These are phyloP conservation scores for Rhea americana DNA, from an alignment of 2,113 vertebrate genomes.

Conservation along the genomic window DNA sequence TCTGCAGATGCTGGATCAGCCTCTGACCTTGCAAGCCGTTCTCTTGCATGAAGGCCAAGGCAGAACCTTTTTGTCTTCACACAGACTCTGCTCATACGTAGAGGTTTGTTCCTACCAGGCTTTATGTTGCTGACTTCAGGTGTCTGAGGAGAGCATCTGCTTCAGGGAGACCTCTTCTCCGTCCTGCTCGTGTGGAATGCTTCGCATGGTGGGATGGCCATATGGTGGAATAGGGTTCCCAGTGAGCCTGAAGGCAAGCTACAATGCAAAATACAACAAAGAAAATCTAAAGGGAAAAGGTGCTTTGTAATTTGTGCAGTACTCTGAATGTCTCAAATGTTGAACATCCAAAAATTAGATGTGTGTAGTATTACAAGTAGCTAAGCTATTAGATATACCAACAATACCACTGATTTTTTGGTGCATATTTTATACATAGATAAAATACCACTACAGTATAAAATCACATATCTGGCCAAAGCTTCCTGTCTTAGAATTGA, in stretches of 20 bases:
- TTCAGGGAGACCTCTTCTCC: neutral
- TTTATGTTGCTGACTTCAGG: neutral
- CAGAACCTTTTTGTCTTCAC: neutral
- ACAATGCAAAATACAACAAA: neutral
- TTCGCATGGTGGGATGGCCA: neutral
- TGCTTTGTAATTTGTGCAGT: neutral
- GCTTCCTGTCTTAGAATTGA: neutral
- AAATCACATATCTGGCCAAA: neutral
- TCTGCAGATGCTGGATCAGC: accelerated
- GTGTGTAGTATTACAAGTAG: neutral
- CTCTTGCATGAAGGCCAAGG: neutral
- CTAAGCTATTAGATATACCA: accelerated
- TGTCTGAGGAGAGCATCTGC: neutral
- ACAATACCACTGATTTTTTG: accelerated
- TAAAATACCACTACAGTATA: neutral
- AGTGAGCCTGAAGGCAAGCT: accelerated
- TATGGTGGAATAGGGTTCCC: neutral
- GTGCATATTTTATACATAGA: accelerated
- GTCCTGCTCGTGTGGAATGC: neutral
- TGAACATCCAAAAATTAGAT: neutral
- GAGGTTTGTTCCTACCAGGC: neutral
- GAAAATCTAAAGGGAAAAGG: neutral
- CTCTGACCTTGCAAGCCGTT: neutral
- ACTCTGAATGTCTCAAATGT: neutral
- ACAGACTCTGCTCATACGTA: neutral